phyloP scores from a whole-genome alignment of 2,888 invertebrate genomes.

The Epirrhoe tristata region DNA sequence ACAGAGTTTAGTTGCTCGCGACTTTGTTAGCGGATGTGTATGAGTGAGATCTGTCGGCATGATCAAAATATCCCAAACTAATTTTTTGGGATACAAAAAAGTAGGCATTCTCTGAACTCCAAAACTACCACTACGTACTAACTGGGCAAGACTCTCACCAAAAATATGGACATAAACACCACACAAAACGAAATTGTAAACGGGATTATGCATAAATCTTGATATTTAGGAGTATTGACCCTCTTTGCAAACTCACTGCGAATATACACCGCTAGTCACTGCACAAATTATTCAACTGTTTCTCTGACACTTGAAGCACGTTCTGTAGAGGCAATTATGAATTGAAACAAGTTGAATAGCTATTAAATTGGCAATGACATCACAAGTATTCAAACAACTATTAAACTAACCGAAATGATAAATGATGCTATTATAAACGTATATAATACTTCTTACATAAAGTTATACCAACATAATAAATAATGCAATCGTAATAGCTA shows the following conservation, averaged over 20 bases:
- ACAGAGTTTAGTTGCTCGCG: background rate
- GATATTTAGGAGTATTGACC: conserved; percentile 18
- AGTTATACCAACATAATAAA: background rate
- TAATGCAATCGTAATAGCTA: background rate
- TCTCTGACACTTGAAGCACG: conserved; percentile 13
- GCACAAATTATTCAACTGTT: conserved; percentile 4
- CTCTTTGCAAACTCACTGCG: conserved; percentile 7
- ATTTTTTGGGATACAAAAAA: too few species aligned
- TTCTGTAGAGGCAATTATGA: conserved; percentile 8
- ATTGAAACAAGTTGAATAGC: conserved; percentile 20
- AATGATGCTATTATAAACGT: conserved; percentile 2
- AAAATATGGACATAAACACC: too few species aligned
- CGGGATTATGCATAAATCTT: too few species aligned
- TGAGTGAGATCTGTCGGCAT: too few species aligned
- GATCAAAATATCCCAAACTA: too few species aligned
- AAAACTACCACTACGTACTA: too few species aligned
- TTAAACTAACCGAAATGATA: conserved; percentile 12
- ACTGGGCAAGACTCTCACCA: too few species aligned
- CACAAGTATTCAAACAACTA: conserved; percentile 7
- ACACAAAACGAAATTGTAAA: too few species aligned
- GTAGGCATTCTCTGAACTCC: too few species aligned
- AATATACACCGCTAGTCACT: conserved; percentile 11
- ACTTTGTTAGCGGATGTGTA: too few species aligned
- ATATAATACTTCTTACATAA: conserved; percentile 4
- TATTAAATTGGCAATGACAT: conserved; percentile 28